These are phyloP conservation scores for Drosophila anomelani DNA, from an alignment of 2,888 invertebrate species.

Conservation along the genomic window DNA sequence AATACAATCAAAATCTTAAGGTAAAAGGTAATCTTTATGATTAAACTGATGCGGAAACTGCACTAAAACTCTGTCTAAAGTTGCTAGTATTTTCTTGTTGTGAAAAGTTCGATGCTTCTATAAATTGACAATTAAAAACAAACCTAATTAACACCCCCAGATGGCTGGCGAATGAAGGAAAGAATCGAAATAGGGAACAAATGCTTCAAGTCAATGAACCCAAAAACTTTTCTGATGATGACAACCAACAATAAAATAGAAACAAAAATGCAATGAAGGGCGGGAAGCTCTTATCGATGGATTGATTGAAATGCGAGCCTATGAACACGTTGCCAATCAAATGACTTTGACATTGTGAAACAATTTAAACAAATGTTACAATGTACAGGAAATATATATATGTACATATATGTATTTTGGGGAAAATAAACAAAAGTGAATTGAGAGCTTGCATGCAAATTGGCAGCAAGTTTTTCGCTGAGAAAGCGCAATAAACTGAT, in stretches of 20 bases:
- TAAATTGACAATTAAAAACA: slow-evolving; percentile 71
- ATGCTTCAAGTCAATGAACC: slow-evolving; percentile 71
- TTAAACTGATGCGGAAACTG: background rate
- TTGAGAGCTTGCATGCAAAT: slow-evolving; percentile 67
- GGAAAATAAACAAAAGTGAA: slow-evolving; percentile 10
- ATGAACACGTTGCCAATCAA: slow-evolving; percentile 17
- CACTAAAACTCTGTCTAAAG: background rate
- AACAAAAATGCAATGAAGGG: background rate
- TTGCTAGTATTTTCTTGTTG: no score
- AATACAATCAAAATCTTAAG: background rate
- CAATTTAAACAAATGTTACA: slow-evolving; percentile 25
- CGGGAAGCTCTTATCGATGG: slow-evolving; percentile 11
- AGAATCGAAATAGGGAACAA: slow-evolving; percentile 39
- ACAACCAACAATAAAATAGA: slow-evolving; percentile 25
- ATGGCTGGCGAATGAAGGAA: slow-evolving; percentile 34
- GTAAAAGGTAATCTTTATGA: background rate
- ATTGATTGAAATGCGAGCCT: slow-evolving; percentile 28
- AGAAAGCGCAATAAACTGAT: slow-evolving; percentile 58
- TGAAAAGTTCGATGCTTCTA: slow-evolving; percentile 30
- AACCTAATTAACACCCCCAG: slow-evolving; percentile 69
- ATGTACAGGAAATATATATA: slow-evolving; percentile 1
- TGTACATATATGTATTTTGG: slow-evolving; percentile 1
- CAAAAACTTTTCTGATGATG: slow-evolving; percentile 35
- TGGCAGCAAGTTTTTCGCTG: slow-evolving; percentile 61
- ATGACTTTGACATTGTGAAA: slow-evolving; percentile 67